Percentiles rank a stretch among this genome's conserved stretches.
These are phyloP conservation scores for Argyresthia albistria DNA, from an alignment of 2,888 invertebrate genomes.

Conservation along the genomic window DNA sequence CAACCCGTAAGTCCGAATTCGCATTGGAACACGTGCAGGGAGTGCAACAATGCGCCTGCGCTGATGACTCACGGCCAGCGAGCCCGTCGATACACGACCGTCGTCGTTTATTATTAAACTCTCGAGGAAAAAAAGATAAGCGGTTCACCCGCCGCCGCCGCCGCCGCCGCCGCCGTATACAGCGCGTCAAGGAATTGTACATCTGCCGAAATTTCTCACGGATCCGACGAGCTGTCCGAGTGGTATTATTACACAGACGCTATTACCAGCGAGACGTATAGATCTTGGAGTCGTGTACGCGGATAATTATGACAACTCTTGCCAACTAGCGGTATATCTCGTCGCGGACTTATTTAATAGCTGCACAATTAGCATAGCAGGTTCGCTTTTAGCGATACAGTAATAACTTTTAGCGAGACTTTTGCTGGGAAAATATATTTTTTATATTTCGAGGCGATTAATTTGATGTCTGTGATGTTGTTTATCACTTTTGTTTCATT, in stretches of 20 bases:
- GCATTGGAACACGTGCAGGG: slow-evolving; percentile 57
- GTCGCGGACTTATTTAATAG: slow-evolving; percentile 46
- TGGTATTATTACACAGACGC: slow-evolving; percentile 57
- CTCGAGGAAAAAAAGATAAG: slow-evolving; percentile 52
- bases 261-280: slow-evolving; percentile 52
- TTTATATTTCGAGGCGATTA: slow-evolving; percentile 9
- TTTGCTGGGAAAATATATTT: slow-evolving; percentile 21
- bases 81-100: slow-evolving; percentile 33
- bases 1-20: slow-evolving; percentile 54
- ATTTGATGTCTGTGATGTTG: slow-evolving; percentile 12
- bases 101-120: slow-evolving; percentile 57
- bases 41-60: slow-evolving; percentile 38
- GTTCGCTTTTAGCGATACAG: slow-evolving; percentile 19
- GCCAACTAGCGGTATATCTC: slow-evolving; percentile 52
- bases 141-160: slow-evolving; percentile 60
- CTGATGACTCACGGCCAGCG: slow-evolving; percentile 53
- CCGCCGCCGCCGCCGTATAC: slow-evolving; percentile 59
- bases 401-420: slow-evolving; percentile 20
- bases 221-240: slow-evolving; percentile 39
- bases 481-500: slow-evolving; percentile 9
- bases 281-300: slow-evolving; percentile 29
- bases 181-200: slow-evolving; percentile 69
- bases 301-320: slow-evolving; percentile 53
- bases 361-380: slow-evolving; percentile 49
- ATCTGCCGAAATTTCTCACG: slow-evolving; percentile 74